Base-by-base conservation (phyloP, 2,113 vertebrate species). In the Larimichthys crocea region DNA sequence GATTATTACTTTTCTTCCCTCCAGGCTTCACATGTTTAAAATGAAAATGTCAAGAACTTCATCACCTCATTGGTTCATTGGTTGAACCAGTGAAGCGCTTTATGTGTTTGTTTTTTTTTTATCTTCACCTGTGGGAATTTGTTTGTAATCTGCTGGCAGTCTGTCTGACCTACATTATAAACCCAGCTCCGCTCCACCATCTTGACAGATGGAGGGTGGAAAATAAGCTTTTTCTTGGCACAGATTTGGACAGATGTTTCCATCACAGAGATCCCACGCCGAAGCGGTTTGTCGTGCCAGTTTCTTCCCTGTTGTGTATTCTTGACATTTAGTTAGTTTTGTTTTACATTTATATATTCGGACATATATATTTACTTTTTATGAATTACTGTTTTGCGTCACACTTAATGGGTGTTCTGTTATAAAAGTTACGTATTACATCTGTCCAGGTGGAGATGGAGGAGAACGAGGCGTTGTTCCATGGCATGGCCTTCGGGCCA, bases 381-480 rank as follows among this genome's bases (percentile, higher is more conserved):
- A 11, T 44, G 12, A 10, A 44, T 4, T 14, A 16, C 26, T 60
- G 24, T 10, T 24, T 59, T 31, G 26, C 8, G 19, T 60, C 57
- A 40, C 35, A 40, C 35, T 40, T 19, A 10, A 60, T 31, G 29
- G 3, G 22, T 26, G 3, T 16, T 46, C 5, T 24, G 2, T 26
- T 42, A 22, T 71, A 3, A 57, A 71, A 46, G 53, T 22, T 3
- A 31, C 48, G 16, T 35, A 14, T 55, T 10, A 4, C 11, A 24
- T 22, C 3, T 49, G 6, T 69, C 10, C 29, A 94, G 86, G 72
- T 97, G n/a, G 96, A 96, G 61, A 89, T 84, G 46, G 96, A 96
- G 87, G 97, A 97, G 76, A 95, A 94, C 0, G 96, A 96, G 79
- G 95, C 92, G 50, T 91, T 95, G 9, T 99, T 97, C 80, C 79